Base-by-base conservation (phyloP, 1,140 invertebrate genomes). In the Euborellia annulipes region DNA sequence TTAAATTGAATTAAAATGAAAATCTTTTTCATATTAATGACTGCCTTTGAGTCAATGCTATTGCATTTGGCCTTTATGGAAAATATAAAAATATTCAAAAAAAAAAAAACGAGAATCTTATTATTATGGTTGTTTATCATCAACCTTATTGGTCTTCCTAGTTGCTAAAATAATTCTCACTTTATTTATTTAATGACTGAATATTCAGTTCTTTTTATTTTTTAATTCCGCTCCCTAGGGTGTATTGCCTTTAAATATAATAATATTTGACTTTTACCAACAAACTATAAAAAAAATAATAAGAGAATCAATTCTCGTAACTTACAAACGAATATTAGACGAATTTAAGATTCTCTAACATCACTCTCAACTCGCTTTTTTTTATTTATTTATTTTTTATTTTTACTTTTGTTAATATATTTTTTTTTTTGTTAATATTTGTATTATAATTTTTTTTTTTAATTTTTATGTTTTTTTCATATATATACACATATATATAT, bases 121-220 rank as follows among this genome's bases (percentile, higher is more conserved):
- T 19, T 19, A 27, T 21, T 22, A 20, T 36, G 46, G 39, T 41
- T 41, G 39, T 42, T 27, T 30, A 7, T 7, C 14, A 30, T n/a
- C 37, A 47, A 47, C 34, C 42, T 46, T 45, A 37, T 40, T 47
- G 48, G 50, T 51, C 50, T 51, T 51, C 50, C 50, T 51, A 51
- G 50, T 51, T 51, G 50, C 50, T 48, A 27, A 48, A 13, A 27
- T 19, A 16, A 14, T 13, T 44, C 36, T 45, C 38, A 21, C 23
- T 45, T 45, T 36, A 21, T 20, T 45, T 17, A 37, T 19, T 17
- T 19, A 8, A 20, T 19, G 19, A 22, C n/a, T 45, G 36, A 23
- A 37, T 37, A 4, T 13, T 13, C 18, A 14, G 6, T 41, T 41
- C 14, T 21, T 43, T 43, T 43, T 43, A 14, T 11, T 43, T 43